Conservation (phyloP, 2,888 invertebrate species). For the Didymodactylos carnosus region DNA sequence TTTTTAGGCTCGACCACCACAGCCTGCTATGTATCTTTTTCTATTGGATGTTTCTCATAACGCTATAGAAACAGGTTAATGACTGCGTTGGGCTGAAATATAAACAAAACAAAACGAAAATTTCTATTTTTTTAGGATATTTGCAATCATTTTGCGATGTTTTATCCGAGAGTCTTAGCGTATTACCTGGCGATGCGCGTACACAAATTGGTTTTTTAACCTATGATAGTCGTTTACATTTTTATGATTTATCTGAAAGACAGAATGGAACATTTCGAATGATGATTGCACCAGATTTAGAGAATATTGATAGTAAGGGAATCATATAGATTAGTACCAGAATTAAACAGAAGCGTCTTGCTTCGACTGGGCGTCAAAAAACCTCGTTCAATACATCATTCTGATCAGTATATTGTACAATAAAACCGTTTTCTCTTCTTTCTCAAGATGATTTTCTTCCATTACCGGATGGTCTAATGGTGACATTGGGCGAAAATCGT, state of each 20-base stretch:
- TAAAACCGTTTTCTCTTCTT: no score
- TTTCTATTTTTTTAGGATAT: conserved; percentile 40
- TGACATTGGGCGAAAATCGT: conserved; percentile 65
- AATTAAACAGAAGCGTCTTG: no score
- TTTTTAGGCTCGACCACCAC: conserved; percentile 64
- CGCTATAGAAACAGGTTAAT: conserved; percentile 39
- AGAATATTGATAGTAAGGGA: background rate
- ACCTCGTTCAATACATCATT: no score
- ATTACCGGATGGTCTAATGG: conserved; percentile 73
- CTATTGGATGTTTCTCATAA: conserved; percentile 62
- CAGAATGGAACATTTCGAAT: conserved; percentile 34
- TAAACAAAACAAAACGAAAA: no score
- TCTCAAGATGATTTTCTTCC: conserved; percentile 80
- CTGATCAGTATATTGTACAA: no score
- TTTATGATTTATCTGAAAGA: conserved; percentile 44
- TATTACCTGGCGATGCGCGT: conserved; percentile 76
- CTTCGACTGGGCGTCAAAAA: no score
- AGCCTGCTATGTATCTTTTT: conserved; percentile 85
- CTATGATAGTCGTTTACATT: conserved; percentile 73
- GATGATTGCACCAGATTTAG: conserved; percentile 57
- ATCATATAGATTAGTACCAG: no score
- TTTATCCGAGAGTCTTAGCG: conserved; percentile 56
- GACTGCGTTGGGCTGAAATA: no score
- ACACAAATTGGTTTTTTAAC: conserved; percentile 83
- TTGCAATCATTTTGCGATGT: conserved; percentile 60